A percentile compares a stretch with the other conserved stretches of the same genome.
Conservation (phyloP, 2,797 vertebrate species). For the Podargus strigoides region DNA sequence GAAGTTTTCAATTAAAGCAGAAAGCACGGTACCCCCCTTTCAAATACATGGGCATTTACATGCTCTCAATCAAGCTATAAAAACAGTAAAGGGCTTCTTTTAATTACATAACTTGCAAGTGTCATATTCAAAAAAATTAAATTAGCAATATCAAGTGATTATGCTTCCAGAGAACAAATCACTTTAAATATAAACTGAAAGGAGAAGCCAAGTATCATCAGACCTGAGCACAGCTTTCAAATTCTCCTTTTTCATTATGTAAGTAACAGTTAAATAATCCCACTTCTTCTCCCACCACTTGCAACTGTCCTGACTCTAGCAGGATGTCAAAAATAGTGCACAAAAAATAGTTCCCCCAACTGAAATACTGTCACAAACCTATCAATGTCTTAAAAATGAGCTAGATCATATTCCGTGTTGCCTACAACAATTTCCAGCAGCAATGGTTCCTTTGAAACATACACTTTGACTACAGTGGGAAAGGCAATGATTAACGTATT, state of each 20-base stretch:
- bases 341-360: neutral
- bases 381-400: neutral
- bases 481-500: neutral
- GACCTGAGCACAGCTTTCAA: neutral
- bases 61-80: neutral
- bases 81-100: neutral
- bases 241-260: neutral
- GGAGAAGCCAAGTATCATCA: neutral
- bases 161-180: neutral
- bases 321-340: neutral
- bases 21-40: neutral
- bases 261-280: neutral
- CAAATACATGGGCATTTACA: neutral
- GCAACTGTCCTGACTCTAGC: neutral
- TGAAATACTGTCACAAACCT: neutral
- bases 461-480: neutral
- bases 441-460: neutral
- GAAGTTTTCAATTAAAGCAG: neutral
- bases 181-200: neutral
- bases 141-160: neutral
- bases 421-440: neutral
- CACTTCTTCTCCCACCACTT: neutral
- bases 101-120: neutral
- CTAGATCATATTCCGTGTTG: neutral
- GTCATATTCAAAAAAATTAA: neutral